Conservation (phyloP, 2,888 invertebrate species). For the Pseudanteris insignis region DNA sequence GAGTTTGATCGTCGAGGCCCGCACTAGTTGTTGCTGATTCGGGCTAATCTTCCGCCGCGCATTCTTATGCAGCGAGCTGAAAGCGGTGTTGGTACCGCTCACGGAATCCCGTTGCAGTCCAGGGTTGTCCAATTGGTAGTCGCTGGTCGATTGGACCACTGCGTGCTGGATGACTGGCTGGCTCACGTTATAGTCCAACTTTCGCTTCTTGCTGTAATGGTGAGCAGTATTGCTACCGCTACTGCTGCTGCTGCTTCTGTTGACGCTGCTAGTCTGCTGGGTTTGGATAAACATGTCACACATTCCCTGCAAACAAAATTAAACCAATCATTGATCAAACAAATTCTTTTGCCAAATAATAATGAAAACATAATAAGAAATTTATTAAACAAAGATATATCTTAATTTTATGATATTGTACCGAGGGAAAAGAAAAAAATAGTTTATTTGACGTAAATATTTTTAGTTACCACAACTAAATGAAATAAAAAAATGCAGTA, state of each 20-base stretch:
- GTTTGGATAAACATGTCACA: constrained; percentile 86
- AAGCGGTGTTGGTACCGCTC: constrained; percentile 61
- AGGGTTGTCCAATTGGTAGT: constrained; percentile 66
- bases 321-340: neutral
- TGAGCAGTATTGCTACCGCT: constrained; percentile 64
- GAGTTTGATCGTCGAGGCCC: constrained; percentile 75
- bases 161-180: constrained; percentile 65
- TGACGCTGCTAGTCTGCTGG: constrained; percentile 71
- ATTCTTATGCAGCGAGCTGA: constrained; percentile 64
- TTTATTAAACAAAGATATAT: too few species aligned
- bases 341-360: too few species aligned
- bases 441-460: too few species aligned
- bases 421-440: too few species aligned
- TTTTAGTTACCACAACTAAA: too few species aligned
- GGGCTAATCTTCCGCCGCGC: constrained; percentile 64
- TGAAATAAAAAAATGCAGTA: too few species aligned
- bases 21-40: constrained; percentile 71
- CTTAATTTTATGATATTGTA: too few species aligned
- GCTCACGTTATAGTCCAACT: constrained; percentile 66
- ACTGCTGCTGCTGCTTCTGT: constrained; percentile 64
- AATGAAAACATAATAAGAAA: too few species aligned
- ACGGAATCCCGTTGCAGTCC: constrained; percentile 63
- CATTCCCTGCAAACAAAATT: constrained; percentile 74
- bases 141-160: constrained; percentile 64
- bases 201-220: constrained; percentile 66